Evolutionary conservation across 2,797 vertebrate genomes (phyloP).

Genomic region (Trichosurus vulpecula): DNA sequence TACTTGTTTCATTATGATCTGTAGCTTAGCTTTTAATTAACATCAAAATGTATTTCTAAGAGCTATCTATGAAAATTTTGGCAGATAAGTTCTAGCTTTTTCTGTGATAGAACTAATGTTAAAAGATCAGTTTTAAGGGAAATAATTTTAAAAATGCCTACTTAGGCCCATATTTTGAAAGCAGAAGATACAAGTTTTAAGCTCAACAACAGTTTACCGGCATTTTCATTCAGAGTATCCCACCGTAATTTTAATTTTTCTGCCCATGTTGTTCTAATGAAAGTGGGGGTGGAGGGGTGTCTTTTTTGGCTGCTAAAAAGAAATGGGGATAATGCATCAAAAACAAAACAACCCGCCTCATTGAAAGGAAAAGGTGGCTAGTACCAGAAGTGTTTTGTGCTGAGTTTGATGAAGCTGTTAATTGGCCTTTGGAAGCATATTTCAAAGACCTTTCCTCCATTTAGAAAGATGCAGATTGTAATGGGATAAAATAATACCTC

Average conservation of each 20-base stretch:
- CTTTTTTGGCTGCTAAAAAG: constrained; percentile 49
- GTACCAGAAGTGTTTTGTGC: constrained; percentile 19
- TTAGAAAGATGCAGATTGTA: not conserved
- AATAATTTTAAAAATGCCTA: constrained; percentile 56
- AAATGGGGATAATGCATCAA: constrained; percentile 31
- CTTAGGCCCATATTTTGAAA: constrained; percentile 65
- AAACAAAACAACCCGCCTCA: not conserved
- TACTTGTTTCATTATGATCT: constrained; percentile 79
- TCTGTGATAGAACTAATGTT: constrained; percentile 74
- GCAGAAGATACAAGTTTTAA: constrained; percentile 51
- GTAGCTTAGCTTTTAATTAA: constrained; percentile 76
- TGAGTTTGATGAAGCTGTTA: constrained; percentile 40
- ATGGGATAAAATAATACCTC: constrained; percentile 7
- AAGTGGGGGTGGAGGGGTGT: not conserved
- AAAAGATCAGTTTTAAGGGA: constrained; percentile 74
- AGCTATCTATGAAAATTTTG: constrained; percentile 67
- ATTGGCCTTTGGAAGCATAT: constrained; percentile 13
- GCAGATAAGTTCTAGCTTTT: constrained; percentile 65
- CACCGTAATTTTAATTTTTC: constrained; percentile 42
- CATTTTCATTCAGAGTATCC: constrained; percentile 16
- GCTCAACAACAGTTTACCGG: constrained; percentile 47
- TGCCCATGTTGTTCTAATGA: not conserved
- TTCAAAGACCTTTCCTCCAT: constrained; percentile 35
- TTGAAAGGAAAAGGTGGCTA: not conserved
- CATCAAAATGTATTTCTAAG: constrained; percentile 75